Base-by-base conservation (phyloP, 2,113 vertebrate species). In the Eleginops maclovinus region DNA sequence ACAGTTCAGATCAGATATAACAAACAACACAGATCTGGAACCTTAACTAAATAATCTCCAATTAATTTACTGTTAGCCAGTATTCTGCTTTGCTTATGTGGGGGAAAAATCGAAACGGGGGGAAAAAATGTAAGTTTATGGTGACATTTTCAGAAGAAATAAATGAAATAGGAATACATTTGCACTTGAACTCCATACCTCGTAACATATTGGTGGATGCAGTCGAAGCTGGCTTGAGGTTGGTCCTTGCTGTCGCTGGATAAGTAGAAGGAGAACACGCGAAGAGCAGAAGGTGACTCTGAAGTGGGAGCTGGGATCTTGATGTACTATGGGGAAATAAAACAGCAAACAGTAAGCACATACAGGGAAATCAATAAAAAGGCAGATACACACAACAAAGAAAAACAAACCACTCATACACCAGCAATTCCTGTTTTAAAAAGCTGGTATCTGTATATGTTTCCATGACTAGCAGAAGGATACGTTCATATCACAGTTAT, bases 161-260 rank as follows among this genome's bases (percentile, higher is more conserved):
- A 3, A 1, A 24, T 0, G 19, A 2, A 51, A 26, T 2, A 44
- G 59, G 6, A 22, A 31, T 55, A 3, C 1, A 59, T 40, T 22
- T 49, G 11, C 13, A 31, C 9, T 44, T 63, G 13, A 14, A 24
- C 22, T 17, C 19, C 87, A 64, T 90, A 96, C 95, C 95, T 93
- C 41, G 88, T 92, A 78, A 89, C 86, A 77, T 90, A 88, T 78
- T 95, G 94, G 70, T 91, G 94, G 74, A 94, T 87, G 17, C 95
- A 96, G 72, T 97, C 96, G 19, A 97, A 94, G 82, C 96, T 95
- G 82, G 94, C 94, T 71, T 93, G 93, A 26, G 92, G 90, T 50
- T 95, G 93, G 54, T 96, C 95, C 88, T 93, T 94, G 87, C 92
- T 94, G 94, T 95, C 95, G n/a, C 91, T 94, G 71, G 96, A 97